Conservation (phyloP, 2,113 vertebrate species). For the Hymenochirus boettgeri region DNA sequence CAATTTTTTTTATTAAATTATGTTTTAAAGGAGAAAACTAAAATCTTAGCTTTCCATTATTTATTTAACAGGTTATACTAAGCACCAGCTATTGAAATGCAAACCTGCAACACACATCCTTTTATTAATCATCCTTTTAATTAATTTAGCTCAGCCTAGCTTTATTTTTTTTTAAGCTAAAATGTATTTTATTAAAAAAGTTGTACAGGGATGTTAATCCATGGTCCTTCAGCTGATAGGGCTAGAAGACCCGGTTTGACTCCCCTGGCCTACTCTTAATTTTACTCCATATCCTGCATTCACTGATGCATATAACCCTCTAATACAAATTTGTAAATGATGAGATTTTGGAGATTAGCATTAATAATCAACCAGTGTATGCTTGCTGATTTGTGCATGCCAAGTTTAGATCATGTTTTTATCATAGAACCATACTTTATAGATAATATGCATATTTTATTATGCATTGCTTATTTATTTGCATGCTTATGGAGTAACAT, state of each 20-base stretch:
- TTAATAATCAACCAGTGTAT: neutral
- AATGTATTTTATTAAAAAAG: slow-evolving; percentile 48
- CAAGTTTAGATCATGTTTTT: neutral
- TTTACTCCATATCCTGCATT: slow-evolving; percentile 60
- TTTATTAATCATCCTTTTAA: too few relatives aligned
- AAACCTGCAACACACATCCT: slow-evolving; percentile 8
- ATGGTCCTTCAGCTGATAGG: neutral
- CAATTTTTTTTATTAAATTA: too few relatives aligned
- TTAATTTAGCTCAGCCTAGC: slow-evolving; percentile 89
- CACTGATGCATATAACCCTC: slow-evolving; percentile 80
- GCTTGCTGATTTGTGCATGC: slow-evolving; percentile 19
- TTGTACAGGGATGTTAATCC: neutral
- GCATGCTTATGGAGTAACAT: slow-evolving; percentile 74
- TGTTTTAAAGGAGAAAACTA: too few relatives aligned
- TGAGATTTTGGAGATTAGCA: slow-evolving; percentile 50
- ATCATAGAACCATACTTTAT: neutral
- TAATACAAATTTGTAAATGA: slow-evolving; percentile 61
- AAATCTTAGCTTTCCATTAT: slow-evolving; percentile 5
- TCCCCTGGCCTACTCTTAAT: neutral
- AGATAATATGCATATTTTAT: too few relatives aligned
- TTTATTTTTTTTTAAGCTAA: slow-evolving; percentile 60
- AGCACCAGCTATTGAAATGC: slow-evolving; percentile 15
- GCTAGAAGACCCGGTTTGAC: neutral
- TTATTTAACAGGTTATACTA: neutral
- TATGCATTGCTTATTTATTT: slow-evolving; percentile 62